Base-by-base conservation (phyloP, 2,113 vertebrate species). In the Mohoua ochrocephala region DNA sequence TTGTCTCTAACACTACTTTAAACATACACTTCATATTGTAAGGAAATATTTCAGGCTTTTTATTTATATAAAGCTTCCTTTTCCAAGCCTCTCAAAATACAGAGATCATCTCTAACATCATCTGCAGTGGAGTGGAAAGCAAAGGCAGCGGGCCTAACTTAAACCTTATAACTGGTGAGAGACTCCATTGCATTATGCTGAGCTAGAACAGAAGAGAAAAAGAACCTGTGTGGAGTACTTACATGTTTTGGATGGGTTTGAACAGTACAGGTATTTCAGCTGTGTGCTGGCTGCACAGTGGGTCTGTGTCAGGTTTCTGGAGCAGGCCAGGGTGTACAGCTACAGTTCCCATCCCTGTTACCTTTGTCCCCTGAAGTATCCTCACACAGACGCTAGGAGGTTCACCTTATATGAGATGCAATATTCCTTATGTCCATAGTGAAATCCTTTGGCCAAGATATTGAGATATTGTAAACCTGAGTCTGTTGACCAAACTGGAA, bases 221-320 rank as follows among this genome's bases (percentile, higher is more conserved):
- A 42, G 8, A 10, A 37, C 19, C 10, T 41, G 1, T 1, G 6
- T 37, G 41, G 17, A 12, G 5, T 2, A 8, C 7, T 52, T 18
- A 6, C 2, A 21, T 14, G 4, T 80, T 91, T 89, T 56, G 21
- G 5, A 12, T 50, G 28, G 3, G 7, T 84, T 91, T 76, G 53
- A 68, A 26, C 12, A 47, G 21, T 28, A n/a, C 14, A n/a, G 47
- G 4, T 60, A 5, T 47, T 84, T 75, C n/a, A 70, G 13, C 28
- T 49, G 13, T 31, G 27, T 52, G 14, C 27, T 59, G 15, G 35
- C 13, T 54, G 33, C 18, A 23, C 7, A 20, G 20, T 27, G 10
- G 33, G 9, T 39, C 39, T 83, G 5, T 7, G n/a, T 18, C 37
- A 57, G 10, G 6, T 57, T 27, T 41, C n/a, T 53, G 11, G 45